Base-by-base conservation (phyloP, 2,797 vertebrate species). In the Eurystomus glaucurus region DNA sequence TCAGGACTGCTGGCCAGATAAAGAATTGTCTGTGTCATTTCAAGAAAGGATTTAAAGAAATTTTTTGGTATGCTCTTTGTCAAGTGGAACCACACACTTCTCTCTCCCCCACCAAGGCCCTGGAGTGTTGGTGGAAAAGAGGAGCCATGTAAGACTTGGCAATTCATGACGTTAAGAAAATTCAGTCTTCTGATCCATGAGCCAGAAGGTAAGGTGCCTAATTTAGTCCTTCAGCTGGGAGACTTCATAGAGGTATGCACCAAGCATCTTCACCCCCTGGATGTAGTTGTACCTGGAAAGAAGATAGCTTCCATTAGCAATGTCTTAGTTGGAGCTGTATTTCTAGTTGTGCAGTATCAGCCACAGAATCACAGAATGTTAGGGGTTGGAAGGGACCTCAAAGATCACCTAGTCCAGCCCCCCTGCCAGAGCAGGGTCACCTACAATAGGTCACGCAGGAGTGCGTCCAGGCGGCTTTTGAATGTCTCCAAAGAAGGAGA, bases 171-270 rank as follows among this genome's bases (percentile, higher is more conserved):
- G 33, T 37, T 35, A 64, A 41, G 43, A 55, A 57, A 82, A 75
- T 33, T 85, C 92, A 91, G 58, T 70, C 41, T 92, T 90, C 61
- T 72, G 50, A 72, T 88, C 64, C 74, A 60, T 35, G 46, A 86
- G 8, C 23, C 31, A 72, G 46, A 79, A 58, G 13, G 10, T 46
- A 52, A 62, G 4, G 11, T 26, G 28, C 41, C 23, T n/a, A 60
- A 31, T 46, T 98, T 94, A 97, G 75, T 99, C 90, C 97, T 99
- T 95, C 88, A 98, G 97, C 97, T 98, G 98, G 58, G 99, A 99
- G 62, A 99, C 99, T 97, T 99, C 99, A 37, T 99, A 98, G 95
- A 99, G 99, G 96, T 99, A 99, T 0, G 99, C 99, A 3, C 98
- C 99, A 95, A 99, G 98, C 98, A 99, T 98, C 97, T 99, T 99